Evolutionary conservation across 2,888 invertebrate genomes (phyloP).

Genomic region (Tachystola acroxantha): DNA sequence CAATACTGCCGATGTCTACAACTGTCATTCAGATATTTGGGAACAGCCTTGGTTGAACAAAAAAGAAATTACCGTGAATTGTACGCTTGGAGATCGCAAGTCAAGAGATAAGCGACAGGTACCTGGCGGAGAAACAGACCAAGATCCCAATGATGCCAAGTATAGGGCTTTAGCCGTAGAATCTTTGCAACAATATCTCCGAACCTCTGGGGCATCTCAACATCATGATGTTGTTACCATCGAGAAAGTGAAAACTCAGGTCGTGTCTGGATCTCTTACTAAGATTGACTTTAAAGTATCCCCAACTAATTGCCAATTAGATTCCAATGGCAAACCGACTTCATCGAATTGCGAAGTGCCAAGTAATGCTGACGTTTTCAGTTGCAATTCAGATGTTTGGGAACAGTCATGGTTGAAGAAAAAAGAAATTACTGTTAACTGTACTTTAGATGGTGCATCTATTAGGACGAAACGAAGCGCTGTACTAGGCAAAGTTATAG

Average conservation of each 20-base stretch:
- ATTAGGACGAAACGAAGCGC: conserved; percentile 12
- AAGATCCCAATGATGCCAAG: conserved; percentile 15
- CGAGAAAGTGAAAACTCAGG: conserved; percentile 18
- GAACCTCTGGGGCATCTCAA: conserved; percentile 5
- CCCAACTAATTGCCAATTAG: conserved; percentile 1
- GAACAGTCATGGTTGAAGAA: conserved; percentile 15
- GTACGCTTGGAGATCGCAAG: conserved; percentile 11
- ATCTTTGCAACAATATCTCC: conserved; percentile 24
- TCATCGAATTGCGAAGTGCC: not conserved
- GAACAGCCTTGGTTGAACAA: conserved; percentile 73
- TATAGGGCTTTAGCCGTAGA: conserved; percentile 21
- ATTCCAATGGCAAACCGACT: not conserved
- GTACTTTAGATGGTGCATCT: conserved; percentile 23
- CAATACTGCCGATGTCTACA: conserved; percentile 3
- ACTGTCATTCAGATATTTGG: conserved; percentile 72
- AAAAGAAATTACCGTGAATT: conserved; percentile 29
- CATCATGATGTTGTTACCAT: conserved; percentile 13
- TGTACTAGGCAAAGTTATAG: not conserved
- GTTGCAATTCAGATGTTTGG: conserved; percentile 18
- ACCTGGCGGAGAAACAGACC: not conserved
- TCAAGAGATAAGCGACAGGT: conserved; percentile 13
- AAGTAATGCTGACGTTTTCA: conserved; percentile 5
- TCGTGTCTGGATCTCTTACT: conserved; percentile 20
- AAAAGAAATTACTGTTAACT: conserved; percentile 46
- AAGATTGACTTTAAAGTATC: conserved; percentile 18